Conservation (phyloP, 2,888 invertebrate genomes). For the Platycheirus albimanus region DNA sequence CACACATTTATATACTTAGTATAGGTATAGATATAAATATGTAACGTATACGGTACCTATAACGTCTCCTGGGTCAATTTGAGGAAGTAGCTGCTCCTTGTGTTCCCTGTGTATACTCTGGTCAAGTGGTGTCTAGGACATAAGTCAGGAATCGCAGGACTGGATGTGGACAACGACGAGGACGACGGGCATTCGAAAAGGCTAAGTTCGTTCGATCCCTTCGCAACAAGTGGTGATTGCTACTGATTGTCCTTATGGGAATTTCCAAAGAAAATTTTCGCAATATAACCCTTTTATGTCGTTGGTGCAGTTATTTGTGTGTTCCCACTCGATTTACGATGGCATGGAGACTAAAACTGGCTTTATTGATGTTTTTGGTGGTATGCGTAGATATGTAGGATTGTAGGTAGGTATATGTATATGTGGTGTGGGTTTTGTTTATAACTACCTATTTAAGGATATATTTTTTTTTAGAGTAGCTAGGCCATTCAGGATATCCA, state of each 20-base stretch:
- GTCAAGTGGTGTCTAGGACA: slow-evolving; percentile 53
- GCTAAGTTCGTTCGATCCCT: slow-evolving; percentile 49
- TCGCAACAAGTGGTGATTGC: slow-evolving; percentile 65
- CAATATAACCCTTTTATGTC: slow-evolving; percentile 64
- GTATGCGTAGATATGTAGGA: slow-evolving; percentile 28
- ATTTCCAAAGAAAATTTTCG: slow-evolving; percentile 56
- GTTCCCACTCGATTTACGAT: slow-evolving; percentile 46
- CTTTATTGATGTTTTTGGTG: slow-evolving; percentile 30
- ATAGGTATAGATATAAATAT: neutral
- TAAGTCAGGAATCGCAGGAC: slow-evolving; percentile 37
- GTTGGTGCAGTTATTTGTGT: slow-evolving; percentile 51
- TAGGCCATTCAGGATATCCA: too few relatives aligned
- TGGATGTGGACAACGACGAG: neutral
- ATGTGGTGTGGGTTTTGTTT: neutral
- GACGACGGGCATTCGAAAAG: neutral
- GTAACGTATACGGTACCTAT: neutral
- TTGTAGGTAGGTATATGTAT: too few relatives aligned
- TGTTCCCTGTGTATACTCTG: slow-evolving; percentile 12
- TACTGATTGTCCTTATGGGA: slow-evolving; percentile 64
- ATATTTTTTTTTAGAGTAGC: neutral
- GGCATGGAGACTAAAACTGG: slow-evolving; percentile 34
- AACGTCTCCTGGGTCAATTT: slow-evolving; percentile 46
- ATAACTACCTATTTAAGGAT: neutral
- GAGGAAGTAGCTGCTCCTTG: slow-evolving; percentile 31
- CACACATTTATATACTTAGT: neutral